phyloP scores from a whole-genome alignment of 2,113 vertebrate species.

The Sciurus niger region DNA sequence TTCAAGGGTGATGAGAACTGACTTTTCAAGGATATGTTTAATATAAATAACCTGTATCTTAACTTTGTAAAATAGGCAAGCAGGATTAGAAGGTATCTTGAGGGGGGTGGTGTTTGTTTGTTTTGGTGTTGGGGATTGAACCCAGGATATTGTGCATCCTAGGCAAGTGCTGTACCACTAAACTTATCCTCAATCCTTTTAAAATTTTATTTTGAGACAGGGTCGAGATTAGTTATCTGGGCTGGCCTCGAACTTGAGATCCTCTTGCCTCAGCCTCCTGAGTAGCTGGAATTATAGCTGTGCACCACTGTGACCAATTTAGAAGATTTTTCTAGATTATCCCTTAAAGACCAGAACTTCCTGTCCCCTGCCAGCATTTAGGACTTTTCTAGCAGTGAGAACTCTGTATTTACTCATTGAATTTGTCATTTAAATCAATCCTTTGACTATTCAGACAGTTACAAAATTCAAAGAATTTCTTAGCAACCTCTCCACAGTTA shows the following conservation, averaged over 20 bases:
- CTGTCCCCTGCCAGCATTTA: not conserved
- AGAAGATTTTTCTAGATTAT: not conserved
- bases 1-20: not conserved
- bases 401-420: accelerated
- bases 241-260: too few relatives aligned
- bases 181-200: too few relatives aligned
- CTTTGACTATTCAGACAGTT: not conserved
- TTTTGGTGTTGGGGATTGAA: too few relatives aligned
- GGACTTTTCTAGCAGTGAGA: not conserved
- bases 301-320: too few relatives aligned
- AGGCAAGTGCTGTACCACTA: too few relatives aligned
- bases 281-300: too few relatives aligned
- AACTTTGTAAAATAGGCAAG: not conserved
- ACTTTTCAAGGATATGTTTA: not conserved
- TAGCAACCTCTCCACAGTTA: not conserved
- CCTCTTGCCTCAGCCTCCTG: too few relatives aligned
- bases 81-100: not conserved
- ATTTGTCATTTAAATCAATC: not conserved
- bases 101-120: too few relatives aligned
- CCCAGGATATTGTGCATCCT: too few relatives aligned
- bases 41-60: not conserved
- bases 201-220: too few relatives aligned
- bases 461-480: slow-evolving; percentile 8
- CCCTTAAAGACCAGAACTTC: not conserved
- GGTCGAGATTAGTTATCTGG: too few relatives aligned